A percentile compares a stretch with the other conserved stretches of the same genome.
These are phyloP conservation scores for Coelinius sp. DNA, from an alignment of 2,888 invertebrate genomes.

Conservation along the genomic window DNA sequence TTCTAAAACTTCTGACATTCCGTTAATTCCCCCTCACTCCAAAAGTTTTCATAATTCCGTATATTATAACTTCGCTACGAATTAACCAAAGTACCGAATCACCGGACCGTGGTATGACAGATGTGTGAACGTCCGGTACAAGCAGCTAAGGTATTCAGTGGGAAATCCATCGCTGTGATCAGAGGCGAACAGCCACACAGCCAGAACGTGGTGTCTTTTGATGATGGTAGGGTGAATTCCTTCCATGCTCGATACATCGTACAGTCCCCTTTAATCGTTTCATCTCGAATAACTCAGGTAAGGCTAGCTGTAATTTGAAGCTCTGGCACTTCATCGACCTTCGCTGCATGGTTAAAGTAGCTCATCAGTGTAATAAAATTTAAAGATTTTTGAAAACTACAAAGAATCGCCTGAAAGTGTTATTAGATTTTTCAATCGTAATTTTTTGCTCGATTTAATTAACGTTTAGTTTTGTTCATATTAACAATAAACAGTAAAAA, in stretches of 20 bases:
- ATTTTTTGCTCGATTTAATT: too few species aligned
- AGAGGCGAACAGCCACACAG: not conserved
- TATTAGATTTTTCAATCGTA: too few species aligned
- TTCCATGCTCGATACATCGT: not conserved
- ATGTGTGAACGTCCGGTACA: not conserved
- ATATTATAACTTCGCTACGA: not conserved
- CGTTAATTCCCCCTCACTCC: not conserved
- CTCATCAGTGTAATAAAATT: too few species aligned
- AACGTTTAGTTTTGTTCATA: too few species aligned
- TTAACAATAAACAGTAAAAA: too few species aligned
- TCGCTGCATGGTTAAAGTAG: not conserved
- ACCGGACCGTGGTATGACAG: not conserved
- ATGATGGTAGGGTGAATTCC: not conserved
- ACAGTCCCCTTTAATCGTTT: conserved; percentile 1
- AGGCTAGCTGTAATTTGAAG: conserved; percentile 12
- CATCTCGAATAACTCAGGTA: not conserved
- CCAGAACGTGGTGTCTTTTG: not conserved
- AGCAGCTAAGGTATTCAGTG: not conserved
- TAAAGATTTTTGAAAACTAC: too few species aligned
- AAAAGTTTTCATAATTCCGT: not conserved
- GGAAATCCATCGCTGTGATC: conserved; percentile 1
- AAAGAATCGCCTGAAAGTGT: too few species aligned
- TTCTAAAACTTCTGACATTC: not conserved
- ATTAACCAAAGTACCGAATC: not conserved
- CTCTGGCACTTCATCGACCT: not conserved